Percentiles rank a stretch among this genome's conserved stretches.
Conservation (phyloP, 2,888 invertebrate genomes). For the Andricus quercusramuli region DNA sequence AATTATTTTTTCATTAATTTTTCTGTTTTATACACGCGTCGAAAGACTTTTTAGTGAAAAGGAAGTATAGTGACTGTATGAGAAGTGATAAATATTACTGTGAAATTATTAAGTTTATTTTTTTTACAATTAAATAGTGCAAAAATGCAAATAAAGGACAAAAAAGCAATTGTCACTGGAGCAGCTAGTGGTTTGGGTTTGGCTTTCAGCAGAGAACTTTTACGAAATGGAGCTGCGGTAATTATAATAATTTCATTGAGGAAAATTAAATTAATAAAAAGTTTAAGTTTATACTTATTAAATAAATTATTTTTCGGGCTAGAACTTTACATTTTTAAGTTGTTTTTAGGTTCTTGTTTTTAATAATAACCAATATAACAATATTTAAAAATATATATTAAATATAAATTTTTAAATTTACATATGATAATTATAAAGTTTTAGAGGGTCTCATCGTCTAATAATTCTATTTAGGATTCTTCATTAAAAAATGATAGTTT, state of each 20-base stretch:
- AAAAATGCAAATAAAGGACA: slow-evolving; percentile 74
- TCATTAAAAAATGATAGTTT: no score
- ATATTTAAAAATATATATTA: no score
- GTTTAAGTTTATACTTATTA: no score
- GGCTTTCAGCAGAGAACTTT: slow-evolving; percentile 68
- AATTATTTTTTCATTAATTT: not conserved
- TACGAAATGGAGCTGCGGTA: slow-evolving; percentile 72
- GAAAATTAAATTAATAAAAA: not conserved
- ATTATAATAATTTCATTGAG: slow-evolving; percentile 47
- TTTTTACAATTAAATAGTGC: not conserved
- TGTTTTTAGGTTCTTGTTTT: no score
- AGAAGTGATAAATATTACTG: not conserved
- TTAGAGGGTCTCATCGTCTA: no score
- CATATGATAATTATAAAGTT: no score
- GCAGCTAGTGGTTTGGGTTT: slow-evolving; percentile 68
- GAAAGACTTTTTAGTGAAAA: not conserved
- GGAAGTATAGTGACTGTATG: not conserved
- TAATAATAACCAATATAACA: no score
- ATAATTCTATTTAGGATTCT: no score
- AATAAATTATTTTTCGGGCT: no score
- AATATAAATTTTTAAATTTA: no score
- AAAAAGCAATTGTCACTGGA: slow-evolving; percentile 72
- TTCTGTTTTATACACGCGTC: not conserved
- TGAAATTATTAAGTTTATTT: not conserved
- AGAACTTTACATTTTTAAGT: no score